Conservation (phyloP, 2,113 vertebrate genomes). For the Leptobrachium leishanense region DNA sequence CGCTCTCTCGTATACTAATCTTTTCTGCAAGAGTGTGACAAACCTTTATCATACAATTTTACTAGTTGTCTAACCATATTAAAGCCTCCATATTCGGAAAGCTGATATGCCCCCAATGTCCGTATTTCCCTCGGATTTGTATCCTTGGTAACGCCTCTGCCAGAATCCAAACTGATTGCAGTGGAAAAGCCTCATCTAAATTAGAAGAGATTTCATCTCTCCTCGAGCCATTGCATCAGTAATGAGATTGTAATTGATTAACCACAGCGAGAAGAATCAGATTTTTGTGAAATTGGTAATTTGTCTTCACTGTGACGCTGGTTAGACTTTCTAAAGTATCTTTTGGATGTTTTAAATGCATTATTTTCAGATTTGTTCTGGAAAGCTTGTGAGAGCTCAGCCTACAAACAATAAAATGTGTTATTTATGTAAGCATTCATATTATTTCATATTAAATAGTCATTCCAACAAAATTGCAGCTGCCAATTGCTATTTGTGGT, state of each 20-base stretch:
- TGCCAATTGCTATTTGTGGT: background rate
- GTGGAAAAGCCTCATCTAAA: slow-evolving; percentile 48
- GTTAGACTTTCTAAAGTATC: slow-evolving; percentile 19
- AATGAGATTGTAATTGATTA: slow-evolving; percentile 51
- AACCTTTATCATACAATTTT: slow-evolving; percentile 48
- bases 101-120: slow-evolving; percentile 44
- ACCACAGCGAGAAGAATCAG: slow-evolving; percentile 49
- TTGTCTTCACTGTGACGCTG: slow-evolving; percentile 30
- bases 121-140: slow-evolving; percentile 44
- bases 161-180: slow-evolving; percentile 49
- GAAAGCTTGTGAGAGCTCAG: background rate
- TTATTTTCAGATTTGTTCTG: slow-evolving; percentile 4
- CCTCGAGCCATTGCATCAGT: slow-evolving; percentile 47
- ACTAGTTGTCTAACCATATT: slow-evolving; percentile 49
- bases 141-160: slow-evolving; percentile 47
- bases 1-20: slow-evolving; percentile 36
- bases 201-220: slow-evolving; percentile 50
- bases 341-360: slow-evolving; percentile 16
- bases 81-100: slow-evolving; percentile 46
- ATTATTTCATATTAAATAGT: slow-evolving; percentile 2
- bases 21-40: slow-evolving; percentile 38
- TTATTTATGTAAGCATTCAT: slow-evolving; percentile 2
- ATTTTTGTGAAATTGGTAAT: slow-evolving; percentile 48
- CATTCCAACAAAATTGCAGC: background rate
- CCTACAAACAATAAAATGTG: background rate